These are phyloP conservation scores for Pelagia noctiluca DNA, from an alignment of 30 jellyfish, hydroid and myxozoan genomes.

Conservation along the genomic window DNA sequence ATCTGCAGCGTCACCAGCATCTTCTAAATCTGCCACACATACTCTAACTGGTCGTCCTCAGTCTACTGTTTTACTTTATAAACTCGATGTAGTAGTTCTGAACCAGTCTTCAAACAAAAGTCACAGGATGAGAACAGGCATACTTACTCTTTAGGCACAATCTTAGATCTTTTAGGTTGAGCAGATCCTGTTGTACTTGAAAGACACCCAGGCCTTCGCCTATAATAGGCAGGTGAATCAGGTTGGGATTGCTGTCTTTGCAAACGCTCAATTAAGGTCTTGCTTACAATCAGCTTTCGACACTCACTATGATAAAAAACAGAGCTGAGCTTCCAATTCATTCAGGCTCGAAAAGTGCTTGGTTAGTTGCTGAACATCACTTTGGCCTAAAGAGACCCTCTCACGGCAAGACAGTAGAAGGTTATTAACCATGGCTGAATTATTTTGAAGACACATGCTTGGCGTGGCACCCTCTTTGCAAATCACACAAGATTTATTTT, in stretches of 20 bases:
- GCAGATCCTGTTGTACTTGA: constrained; percentile 2
- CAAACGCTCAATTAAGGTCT: background rate
- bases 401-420: constrained; percentile 1
- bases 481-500: background rate
- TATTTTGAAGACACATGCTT: background rate
- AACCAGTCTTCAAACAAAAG: background rate
- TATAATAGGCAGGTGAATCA: background rate
- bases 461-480: background rate
- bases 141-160: constrained; percentile 1
- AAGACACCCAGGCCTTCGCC: constrained; percentile 7
- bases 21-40: constrained; percentile 5
- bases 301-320: constrained; percentile 2
- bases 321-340: constrained; percentile 4
- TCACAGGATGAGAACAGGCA: constrained; percentile 4
- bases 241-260: background rate
- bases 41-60: constrained; percentile 1
- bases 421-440: constrained; percentile 1
- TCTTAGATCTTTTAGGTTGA: background rate
- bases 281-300: background rate
- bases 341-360: background rate
- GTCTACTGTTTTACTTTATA: background rate
- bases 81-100: background rate
- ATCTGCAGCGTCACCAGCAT: constrained; percentile 7
- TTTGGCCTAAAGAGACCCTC: background rate
- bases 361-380: background rate